phyloP scores from a whole-genome alignment of 2,113 vertebrate genomes.

The Engraulis encrasicolus region DNA sequence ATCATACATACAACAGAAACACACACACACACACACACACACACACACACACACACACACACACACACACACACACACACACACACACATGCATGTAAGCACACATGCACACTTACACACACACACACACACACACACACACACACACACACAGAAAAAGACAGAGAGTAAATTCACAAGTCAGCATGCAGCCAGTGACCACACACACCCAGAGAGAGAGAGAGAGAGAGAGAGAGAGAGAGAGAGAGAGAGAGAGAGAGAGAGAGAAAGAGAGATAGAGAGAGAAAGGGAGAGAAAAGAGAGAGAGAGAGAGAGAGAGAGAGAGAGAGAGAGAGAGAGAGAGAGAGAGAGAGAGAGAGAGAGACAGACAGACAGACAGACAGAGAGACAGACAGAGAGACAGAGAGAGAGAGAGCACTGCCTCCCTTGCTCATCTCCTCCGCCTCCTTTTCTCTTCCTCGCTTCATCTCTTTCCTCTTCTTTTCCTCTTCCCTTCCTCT shows the following conservation, averaged over 20 bases:
- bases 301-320: not conserved
- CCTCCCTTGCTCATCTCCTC: not conserved
- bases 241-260: not conserved
- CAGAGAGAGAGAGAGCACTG: too few relatives aligned
- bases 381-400: too few relatives aligned
- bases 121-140: too few relatives aligned
- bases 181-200: not conserved
- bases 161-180: constrained; percentile 62
- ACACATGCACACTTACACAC: too few relatives aligned
- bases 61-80: not conserved
- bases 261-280: not conserved
- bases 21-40: not conserved
- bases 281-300: not conserved
- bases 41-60: not conserved
- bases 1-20: constrained; percentile 23
- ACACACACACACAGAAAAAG: not conserved
- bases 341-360: not conserved
- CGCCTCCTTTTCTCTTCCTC: not conserved
- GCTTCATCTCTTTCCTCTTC: not conserved
- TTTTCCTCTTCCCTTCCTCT: not conserved
- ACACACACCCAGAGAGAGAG: not conserved
- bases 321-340: not conserved
- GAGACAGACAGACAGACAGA: too few relatives aligned
- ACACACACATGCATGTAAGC: not conserved
- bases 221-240: not conserved